These are phyloP conservation scores for Prinia subflava DNA, from an alignment of 2,113 vertebrate genomes.

Conservation along the genomic window DNA sequence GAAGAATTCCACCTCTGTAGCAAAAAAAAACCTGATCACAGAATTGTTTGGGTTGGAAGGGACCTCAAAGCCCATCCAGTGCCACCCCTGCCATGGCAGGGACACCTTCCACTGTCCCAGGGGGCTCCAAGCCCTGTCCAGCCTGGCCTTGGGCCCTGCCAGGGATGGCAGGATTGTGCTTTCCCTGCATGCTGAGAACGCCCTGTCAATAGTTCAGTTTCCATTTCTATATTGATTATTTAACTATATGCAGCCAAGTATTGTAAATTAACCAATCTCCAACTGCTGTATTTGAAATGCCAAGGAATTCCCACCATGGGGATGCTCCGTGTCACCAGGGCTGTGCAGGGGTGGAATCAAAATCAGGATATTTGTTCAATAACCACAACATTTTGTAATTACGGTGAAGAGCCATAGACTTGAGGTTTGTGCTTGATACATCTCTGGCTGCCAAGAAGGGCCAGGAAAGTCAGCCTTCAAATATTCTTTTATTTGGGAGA, in stretches of 20 bases:
- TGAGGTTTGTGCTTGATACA: neutral
- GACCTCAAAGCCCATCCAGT: neutral
- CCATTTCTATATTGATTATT: neutral
- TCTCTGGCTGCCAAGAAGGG: neutral
- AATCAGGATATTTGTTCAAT: neutral
- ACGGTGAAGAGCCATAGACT: neutral
- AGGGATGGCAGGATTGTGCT: neutral
- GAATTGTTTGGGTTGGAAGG: neutral
- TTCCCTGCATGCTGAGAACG: accelerated
- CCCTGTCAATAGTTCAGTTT: neutral
- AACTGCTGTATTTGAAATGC: neutral
- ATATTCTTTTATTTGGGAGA: neutral
- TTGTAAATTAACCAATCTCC: neutral
- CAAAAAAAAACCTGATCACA: neutral
- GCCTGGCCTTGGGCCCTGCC: accelerated
- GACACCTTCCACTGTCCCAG: neutral
- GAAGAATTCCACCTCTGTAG: neutral
- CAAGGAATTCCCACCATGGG: neutral
- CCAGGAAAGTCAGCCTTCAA: neutral
- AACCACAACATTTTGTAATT: neutral
- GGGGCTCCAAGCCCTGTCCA: neutral
- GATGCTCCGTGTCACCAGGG: neutral
- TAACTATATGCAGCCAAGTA: neutral
- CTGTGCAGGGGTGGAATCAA: neutral
- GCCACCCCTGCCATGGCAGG: neutral